A percentile compares a stretch with the other conserved stretches of the same genome.
Evolutionary conservation across 92 coral and sea anemone genomes (phyloP).

Genomic region (Isaurus tuberculatus): DNA sequence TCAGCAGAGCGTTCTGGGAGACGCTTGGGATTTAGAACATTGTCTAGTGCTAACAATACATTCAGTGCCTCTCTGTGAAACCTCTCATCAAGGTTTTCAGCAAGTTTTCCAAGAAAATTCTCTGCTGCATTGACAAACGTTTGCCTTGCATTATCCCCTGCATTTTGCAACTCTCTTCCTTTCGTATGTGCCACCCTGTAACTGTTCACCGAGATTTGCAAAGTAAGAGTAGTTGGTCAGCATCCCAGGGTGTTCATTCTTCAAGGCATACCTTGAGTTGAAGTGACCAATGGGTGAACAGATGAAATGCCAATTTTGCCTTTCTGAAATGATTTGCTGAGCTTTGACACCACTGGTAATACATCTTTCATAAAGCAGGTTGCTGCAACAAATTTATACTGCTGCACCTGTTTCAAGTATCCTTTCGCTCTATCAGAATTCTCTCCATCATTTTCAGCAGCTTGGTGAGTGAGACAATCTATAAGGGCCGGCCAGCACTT

Average conservation of each 20-base stretch:
- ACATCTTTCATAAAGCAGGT: slow-evolving; percentile 39
- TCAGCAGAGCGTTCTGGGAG: slow-evolving; percentile 46
- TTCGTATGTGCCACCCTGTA: not conserved
- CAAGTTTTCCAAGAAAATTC: slow-evolving; percentile 36
- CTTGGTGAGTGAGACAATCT: slow-evolving; percentile 25
- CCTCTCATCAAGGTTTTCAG: slow-evolving; percentile 47
- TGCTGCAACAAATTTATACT: slow-evolving; percentile 42
- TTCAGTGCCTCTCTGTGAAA: too few relatives aligned
- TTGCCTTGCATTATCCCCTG: slow-evolving; percentile 12
- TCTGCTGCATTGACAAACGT: slow-evolving; percentile 18
- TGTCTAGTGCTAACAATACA: slow-evolving; percentile 39
- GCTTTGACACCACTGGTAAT: slow-evolving; percentile 37
- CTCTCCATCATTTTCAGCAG: slow-evolving; percentile 36
- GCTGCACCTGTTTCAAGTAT: slow-evolving; percentile 44
- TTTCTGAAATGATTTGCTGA: slow-evolving; percentile 34
- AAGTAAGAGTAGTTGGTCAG: slow-evolving; percentile 20
- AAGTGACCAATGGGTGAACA: slow-evolving; percentile 38
- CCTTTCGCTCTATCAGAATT: slow-evolving; percentile 40
- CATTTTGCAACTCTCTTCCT: slow-evolving; percentile 4
- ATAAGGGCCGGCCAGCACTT: slow-evolving; percentile 35
- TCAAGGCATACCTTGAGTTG: slow-evolving; percentile 2
- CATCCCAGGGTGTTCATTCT: not conserved
- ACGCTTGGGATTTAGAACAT: slow-evolving; percentile 40
- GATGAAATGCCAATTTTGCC: slow-evolving; percentile 42
- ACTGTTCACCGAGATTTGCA: slow-evolving; percentile 1